Percentiles rank a stretch among this genome's conserved stretches.
phyloP scores from a whole-genome alignment of 1,140 invertebrate species.

The Orius laevigatus region DNA sequence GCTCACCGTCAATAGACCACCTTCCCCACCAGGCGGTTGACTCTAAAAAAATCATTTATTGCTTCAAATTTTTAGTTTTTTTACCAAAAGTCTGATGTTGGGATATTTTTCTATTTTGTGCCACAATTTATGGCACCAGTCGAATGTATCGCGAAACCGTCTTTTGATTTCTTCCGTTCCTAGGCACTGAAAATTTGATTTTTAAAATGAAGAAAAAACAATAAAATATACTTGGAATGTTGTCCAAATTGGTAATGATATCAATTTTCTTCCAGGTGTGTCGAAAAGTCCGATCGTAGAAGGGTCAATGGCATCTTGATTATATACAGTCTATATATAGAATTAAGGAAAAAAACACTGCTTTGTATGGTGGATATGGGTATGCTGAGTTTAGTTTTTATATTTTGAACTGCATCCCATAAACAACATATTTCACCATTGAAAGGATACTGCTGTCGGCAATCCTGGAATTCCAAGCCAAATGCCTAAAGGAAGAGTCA shows the following conservation, averaged over 20 bases:
- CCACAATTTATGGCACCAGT: slow-evolving; percentile 54
- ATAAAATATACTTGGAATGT: slow-evolving; percentile 33
- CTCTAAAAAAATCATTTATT: slow-evolving; percentile 35
- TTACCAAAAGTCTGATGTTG: slow-evolving; percentile 57
- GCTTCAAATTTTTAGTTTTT: slow-evolving; percentile 20
- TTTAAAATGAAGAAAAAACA: slow-evolving; percentile 3
- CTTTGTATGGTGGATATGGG: too few relatives aligned
- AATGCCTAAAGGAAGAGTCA: slow-evolving; percentile 67
- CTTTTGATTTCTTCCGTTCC: slow-evolving; percentile 60
- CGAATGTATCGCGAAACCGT: slow-evolving; percentile 55
- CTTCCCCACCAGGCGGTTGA: slow-evolving; percentile 50
- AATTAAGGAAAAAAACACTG: slow-evolving; percentile 13
- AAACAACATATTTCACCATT: not conserved
- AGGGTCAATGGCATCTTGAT: slow-evolving; percentile 12
- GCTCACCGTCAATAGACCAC: slow-evolving; percentile 39
- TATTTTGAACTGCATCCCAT: slow-evolving; percentile 13
- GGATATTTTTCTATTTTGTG: slow-evolving; percentile 50
- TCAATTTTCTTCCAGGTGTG: slow-evolving; percentile 37
- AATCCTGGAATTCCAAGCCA: slow-evolving; percentile 85
- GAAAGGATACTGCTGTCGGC: slow-evolving; percentile 80
- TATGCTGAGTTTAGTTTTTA: too few relatives aligned
- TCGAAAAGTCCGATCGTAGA: slow-evolving; percentile 23
- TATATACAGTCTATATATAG: slow-evolving; percentile 18
- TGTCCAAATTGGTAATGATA: slow-evolving; percentile 69
- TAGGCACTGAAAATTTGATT: slow-evolving; percentile 24